Percentiles rank a stretch among this genome's conserved stretches.
Conservation (phyloP, 2,888 invertebrate species). For the Syritta pipiens region DNA sequence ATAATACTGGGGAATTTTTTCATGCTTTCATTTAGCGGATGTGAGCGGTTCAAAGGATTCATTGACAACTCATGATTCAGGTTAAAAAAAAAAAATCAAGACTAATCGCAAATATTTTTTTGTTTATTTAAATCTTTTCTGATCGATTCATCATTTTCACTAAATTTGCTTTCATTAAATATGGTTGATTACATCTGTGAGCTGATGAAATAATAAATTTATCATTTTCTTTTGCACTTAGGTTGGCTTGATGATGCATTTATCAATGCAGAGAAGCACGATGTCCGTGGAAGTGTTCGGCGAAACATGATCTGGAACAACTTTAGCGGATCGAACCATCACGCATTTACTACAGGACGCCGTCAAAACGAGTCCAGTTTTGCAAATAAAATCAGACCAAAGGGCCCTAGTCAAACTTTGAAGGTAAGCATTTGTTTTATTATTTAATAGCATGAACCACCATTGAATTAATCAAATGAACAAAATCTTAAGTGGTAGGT, state of each 20-base stretch:
- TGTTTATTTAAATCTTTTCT: slow-evolving; percentile 51
- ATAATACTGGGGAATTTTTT: slow-evolving; percentile 70
- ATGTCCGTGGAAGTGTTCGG: slow-evolving; percentile 76
- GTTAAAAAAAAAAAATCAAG: slow-evolving; percentile 80
- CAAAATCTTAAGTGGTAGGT: no score
- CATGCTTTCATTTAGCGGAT: slow-evolving; percentile 82
- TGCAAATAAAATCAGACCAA: slow-evolving; percentile 82
- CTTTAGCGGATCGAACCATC: slow-evolving; percentile 84
- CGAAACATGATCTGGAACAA: slow-evolving; percentile 81
- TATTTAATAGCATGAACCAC: slow-evolving; percentile 51
- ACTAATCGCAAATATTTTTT: slow-evolving; percentile 34
- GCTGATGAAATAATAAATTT: background rate
- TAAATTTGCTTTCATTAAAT: slow-evolving; percentile 31
- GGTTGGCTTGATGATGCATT: slow-evolving; percentile 82
- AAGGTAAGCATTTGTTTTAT: slow-evolving; percentile 80
- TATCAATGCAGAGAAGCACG: slow-evolving; percentile 77
- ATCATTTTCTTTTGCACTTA: slow-evolving; percentile 70
- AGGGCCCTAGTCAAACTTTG: slow-evolving; percentile 85
- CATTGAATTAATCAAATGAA: no score
- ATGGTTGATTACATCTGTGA: background rate
- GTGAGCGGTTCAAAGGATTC: slow-evolving; percentile 90
- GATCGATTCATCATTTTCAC: slow-evolving; percentile 65
- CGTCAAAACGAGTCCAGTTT: slow-evolving; percentile 81
- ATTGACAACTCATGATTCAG: slow-evolving; percentile 89
- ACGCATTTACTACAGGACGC: slow-evolving; percentile 86